A percentile compares a stretch with the other conserved stretches of the same genome.
phyloP scores from a whole-genome alignment of 2,797 vertebrate species.

The Danio kyathit region DNA sequence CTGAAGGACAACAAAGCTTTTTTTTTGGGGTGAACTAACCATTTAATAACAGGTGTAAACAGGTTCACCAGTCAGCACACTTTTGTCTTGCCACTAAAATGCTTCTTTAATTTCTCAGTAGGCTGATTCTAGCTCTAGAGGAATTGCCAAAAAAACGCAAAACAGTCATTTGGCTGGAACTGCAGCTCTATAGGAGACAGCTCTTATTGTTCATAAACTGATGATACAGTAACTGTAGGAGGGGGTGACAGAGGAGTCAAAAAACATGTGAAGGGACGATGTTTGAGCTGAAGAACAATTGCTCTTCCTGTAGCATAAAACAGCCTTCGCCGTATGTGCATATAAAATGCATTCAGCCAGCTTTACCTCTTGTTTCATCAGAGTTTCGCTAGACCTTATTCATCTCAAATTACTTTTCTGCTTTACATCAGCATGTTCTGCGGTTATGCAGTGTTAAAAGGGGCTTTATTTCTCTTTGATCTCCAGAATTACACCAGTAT shows the following conservation, averaged over 20 bases:
- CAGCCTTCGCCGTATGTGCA: neutral
- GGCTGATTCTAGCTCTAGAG: neutral
- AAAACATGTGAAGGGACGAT: neutral
- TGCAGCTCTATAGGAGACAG: neutral
- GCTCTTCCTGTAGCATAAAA: slow-evolving; percentile 1
- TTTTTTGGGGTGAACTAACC: no score
- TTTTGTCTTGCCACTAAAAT: neutral
- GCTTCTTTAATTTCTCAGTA: neutral
- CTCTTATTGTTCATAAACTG: neutral
- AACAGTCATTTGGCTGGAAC: neutral
- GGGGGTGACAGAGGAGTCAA: neutral
- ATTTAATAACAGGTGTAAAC: no score
- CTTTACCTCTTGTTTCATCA: slow-evolving; percentile 50
- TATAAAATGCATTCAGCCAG: neutral
- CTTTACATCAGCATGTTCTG: slow-evolving; percentile 15
- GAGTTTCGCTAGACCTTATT: slow-evolving; percentile 33
- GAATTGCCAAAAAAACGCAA: neutral
- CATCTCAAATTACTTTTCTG: slow-evolving; percentile 6
- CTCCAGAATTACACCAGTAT: slow-evolving; percentile 15
- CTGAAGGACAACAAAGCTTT: no score
- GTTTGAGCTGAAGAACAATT: slow-evolving; percentile 9
- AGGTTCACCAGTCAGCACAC: no score
- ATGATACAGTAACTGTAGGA: no score
- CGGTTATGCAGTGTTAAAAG: neutral
- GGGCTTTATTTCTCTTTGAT: slow-evolving; percentile 33